Percentiles rank a stretch among this genome's conserved stretches.
phyloP scores from a whole-genome alignment of 1,140 invertebrate species.

The Plectrocnemia conspersa region DNA sequence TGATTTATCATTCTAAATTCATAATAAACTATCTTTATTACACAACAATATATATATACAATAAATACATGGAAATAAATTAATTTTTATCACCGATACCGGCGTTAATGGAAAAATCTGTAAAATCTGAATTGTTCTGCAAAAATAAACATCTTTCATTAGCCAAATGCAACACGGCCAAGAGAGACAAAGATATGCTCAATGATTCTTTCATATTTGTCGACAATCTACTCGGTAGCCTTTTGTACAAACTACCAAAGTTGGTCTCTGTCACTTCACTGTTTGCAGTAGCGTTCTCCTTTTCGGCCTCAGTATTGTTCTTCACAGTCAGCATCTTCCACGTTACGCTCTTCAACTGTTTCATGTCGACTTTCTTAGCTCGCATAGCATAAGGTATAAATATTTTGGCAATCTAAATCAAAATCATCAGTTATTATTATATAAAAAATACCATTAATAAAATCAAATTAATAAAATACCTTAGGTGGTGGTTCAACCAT shows the following conservation, averaged over 20 bases:
- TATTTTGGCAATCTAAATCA: slow-evolving; percentile 57
- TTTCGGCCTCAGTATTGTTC: slow-evolving; percentile 38
- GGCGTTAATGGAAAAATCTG: slow-evolving; percentile 45
- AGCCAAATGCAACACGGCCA: slow-evolving; percentile 71
- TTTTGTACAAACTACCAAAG: slow-evolving; percentile 54
- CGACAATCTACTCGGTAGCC: slow-evolving; percentile 57
- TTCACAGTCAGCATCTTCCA: slow-evolving; percentile 55
- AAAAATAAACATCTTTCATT: slow-evolving; percentile 64
- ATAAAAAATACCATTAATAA: slow-evolving; percentile 47
- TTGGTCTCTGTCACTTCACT: slow-evolving; percentile 37
- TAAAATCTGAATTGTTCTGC: slow-evolving; percentile 42
- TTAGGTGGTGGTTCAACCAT: slow-evolving; percentile 45
- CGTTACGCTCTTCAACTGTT: slow-evolving; percentile 65
- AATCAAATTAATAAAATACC: slow-evolving; percentile 32
- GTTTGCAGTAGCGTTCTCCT: slow-evolving; percentile 28
- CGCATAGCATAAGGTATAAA: slow-evolving; percentile 68
- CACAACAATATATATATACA: no score
- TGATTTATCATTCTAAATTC: no score
- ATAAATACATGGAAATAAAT: no score
- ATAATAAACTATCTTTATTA: no score
- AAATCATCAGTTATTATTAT: not conserved
- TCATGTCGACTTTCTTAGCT: slow-evolving; percentile 78
- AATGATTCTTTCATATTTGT: slow-evolving; percentile 63
- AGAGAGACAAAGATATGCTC: slow-evolving; percentile 69
- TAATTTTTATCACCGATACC: no score